These are phyloP conservation scores for Epinotia bilunana DNA, from an alignment of 2,888 invertebrate genomes.

Conservation along the genomic window DNA sequence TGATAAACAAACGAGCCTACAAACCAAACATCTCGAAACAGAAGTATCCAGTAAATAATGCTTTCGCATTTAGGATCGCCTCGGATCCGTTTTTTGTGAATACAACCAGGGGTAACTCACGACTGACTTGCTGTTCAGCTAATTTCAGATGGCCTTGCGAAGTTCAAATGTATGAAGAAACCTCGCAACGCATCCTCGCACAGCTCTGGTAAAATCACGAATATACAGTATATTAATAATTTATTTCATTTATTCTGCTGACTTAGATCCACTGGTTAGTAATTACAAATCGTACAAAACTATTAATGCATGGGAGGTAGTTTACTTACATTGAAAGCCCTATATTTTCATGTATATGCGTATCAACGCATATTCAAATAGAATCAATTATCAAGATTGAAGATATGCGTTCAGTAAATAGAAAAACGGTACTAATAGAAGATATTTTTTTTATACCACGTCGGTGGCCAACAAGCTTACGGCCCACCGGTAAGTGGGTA, in stretches of 20 bases:
- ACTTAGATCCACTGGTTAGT: no score
- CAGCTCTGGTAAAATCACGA: no score
- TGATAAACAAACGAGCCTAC: conserved; percentile 24
- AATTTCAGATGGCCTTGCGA: no score
- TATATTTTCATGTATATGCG: neutral
- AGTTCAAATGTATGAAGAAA: no score
- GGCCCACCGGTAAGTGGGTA: no score
- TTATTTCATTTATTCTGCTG: no score
- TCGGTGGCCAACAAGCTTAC: no score
- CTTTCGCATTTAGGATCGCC: neutral
- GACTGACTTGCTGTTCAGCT: neutral
- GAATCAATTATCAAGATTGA: neutral
- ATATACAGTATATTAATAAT: no score
- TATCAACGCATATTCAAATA: neutral
- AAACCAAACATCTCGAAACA: conserved; percentile 26
- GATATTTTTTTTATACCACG: no score
- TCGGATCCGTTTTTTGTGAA: neutral
- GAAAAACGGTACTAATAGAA: neutral
- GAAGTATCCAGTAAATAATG: conserved; percentile 32
- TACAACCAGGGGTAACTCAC: neutral
- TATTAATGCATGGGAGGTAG: neutral
- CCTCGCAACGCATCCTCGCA: no score
- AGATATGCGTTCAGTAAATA: neutral
- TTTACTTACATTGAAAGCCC: neutral
- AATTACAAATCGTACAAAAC: no score